phyloP scores from a whole-genome alignment of 2,888 invertebrate genomes.

The Ecliptopera silaceata region DNA sequence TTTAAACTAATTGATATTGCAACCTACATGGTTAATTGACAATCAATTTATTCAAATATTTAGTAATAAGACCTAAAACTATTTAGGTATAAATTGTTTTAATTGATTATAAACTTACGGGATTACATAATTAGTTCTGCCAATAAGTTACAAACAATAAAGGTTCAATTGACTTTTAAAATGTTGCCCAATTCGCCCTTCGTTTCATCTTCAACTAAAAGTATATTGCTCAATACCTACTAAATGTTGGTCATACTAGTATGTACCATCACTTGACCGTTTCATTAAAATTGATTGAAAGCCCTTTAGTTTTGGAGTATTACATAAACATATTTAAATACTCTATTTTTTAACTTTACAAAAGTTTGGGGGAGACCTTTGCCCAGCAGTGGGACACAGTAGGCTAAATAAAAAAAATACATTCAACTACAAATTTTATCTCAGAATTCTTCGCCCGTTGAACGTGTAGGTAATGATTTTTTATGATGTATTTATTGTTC shows the following conservation, averaged over 20 bases:
- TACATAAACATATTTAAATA: neutral
- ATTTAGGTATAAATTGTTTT: neutral
- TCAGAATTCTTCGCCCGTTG: too few relatives aligned
- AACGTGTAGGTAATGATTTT: neutral
- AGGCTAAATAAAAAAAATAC: too few relatives aligned
- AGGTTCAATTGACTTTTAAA: neutral
- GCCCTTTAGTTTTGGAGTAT: slow-evolving; percentile 39
- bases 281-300: slow-evolving; percentile 52
- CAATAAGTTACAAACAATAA: neutral
- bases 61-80: neutral
- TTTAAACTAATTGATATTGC: neutral
- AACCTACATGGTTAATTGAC: neutral
- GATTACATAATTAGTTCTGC: neutral
- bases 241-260: slow-evolving; percentile 52
- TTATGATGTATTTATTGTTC: slow-evolving; percentile 23
- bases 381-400: too few relatives aligned
- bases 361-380: too few relatives aligned
- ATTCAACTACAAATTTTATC: too few relatives aligned
- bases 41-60: neutral
- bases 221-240: slow-evolving; percentile 39
- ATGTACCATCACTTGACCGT: slow-evolving; percentile 39
- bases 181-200: slow-evolving; percentile 15
- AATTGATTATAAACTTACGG: neutral
- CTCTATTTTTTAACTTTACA: too few relatives aligned
- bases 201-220: slow-evolving; percentile 1